Conservation (phyloP, 2,888 invertebrate genomes). For the Drosophila prostipennis region DNA sequence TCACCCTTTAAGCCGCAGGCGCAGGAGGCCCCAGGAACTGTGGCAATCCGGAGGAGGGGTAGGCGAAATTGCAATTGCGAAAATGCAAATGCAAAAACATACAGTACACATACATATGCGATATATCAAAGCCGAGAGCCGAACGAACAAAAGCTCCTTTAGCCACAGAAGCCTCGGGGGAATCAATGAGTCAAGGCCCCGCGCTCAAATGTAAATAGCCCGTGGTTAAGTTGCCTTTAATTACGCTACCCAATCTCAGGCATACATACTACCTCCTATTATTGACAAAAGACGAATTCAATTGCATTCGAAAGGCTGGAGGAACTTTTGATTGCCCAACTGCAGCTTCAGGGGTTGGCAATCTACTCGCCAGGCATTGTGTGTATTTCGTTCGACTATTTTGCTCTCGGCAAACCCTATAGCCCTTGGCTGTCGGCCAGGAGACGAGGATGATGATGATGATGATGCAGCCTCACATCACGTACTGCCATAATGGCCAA, state of each 20-base stretch:
- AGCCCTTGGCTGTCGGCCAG: slow-evolving; percentile 46
- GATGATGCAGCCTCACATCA: slow-evolving; percentile 47
- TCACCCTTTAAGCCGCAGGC: slow-evolving; percentile 67
- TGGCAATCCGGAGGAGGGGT: slow-evolving; percentile 8
- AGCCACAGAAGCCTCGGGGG: slow-evolving; percentile 50
- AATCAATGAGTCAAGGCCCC: slow-evolving; percentile 68
- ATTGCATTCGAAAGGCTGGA: slow-evolving; percentile 46
- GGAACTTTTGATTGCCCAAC: slow-evolving; percentile 33
- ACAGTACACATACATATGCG: neutral
- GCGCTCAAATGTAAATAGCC: slow-evolving; percentile 46
- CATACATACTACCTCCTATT: neutral
- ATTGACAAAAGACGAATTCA: slow-evolving; percentile 51
- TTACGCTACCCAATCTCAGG: slow-evolving; percentile 33
- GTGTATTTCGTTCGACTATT: slow-evolving; percentile 8
- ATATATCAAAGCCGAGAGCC: slow-evolving; percentile 34
- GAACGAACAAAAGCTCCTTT: slow-evolving; percentile 72
- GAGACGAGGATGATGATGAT: slow-evolving; percentile 25
- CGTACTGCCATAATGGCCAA: slow-evolving; percentile 55
- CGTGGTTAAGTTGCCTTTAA: slow-evolving; percentile 53
- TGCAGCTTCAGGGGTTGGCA: slow-evolving; percentile 30
- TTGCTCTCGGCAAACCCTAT: slow-evolving; percentile 15
- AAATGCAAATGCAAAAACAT: slow-evolving; percentile 31
- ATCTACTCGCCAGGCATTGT: slow-evolving; percentile 22
- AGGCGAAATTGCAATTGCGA: slow-evolving; percentile 42
- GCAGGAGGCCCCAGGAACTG: slow-evolving; percentile 18